Percentiles rank a stretch among this genome's conserved stretches.
phyloP scores from a whole-genome alignment of 2,113 vertebrate genomes.

The Ochotona curzoniae region DNA sequence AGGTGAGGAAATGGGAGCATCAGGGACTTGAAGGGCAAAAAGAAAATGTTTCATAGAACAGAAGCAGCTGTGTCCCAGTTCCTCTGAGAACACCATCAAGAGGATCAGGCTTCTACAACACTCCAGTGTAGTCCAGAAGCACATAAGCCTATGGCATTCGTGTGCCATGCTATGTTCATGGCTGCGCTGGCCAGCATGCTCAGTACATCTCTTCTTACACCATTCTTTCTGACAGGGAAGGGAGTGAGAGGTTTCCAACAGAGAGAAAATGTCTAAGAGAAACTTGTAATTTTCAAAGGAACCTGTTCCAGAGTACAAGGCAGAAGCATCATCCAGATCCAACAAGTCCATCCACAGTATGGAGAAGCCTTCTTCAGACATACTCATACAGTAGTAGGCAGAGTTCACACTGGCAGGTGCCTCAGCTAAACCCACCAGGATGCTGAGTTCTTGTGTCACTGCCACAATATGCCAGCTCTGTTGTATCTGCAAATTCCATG shows the following conservation, averaged over 20 bases:
- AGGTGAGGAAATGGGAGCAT: not conserved
- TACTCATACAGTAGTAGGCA: not conserved
- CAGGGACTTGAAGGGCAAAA: not conserved
- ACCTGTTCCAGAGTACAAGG: not conserved
- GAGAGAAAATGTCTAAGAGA: not conserved
- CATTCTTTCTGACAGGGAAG: not conserved
- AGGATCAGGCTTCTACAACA: not conserved
- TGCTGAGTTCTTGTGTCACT: rapidly evolving
- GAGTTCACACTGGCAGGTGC: not conserved
- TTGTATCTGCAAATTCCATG: not conserved
- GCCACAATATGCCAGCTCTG: not conserved
- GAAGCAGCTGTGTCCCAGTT: not conserved
- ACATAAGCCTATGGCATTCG: not conserved
- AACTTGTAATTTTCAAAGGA: not conserved
- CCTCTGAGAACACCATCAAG: not conserved
- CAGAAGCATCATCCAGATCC: not conserved
- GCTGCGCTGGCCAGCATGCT: not conserved
- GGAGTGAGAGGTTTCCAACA: not conserved
- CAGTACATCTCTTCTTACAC: not conserved
- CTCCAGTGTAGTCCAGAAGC: not conserved
- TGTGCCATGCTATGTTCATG: not conserved
- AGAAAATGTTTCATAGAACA: not conserved
- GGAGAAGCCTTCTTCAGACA: not conserved
- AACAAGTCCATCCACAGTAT: not conserved
- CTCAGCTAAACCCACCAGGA: not conserved